Base-by-base conservation (phyloP, 2,113 vertebrate species). In the Tricholaema leucomelas region DNA sequence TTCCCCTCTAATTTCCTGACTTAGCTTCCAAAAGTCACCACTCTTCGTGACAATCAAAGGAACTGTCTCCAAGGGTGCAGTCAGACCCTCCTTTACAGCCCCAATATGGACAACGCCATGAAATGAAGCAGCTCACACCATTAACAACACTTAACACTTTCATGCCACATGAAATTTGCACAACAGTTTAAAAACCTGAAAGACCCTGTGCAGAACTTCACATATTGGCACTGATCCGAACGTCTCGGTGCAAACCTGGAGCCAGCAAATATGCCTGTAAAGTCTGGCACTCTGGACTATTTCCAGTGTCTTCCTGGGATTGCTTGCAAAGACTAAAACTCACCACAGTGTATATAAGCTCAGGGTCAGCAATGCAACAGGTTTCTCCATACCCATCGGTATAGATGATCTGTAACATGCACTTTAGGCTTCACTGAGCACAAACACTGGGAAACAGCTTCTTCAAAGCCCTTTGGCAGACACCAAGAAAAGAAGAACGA, bases 21-120 rank as follows among this genome's bases (percentile, higher is more conserved):
- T 38, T 50, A 46, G 14, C 16, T 76, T 74, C 70, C 65, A 36
- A 15, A n/a, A n/a, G 15, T 48, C 38, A 6, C 40, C 33, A 70
- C 31, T 31, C 36, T 8, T 21, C 59, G 36, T 0, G 0, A 48
- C 0, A 28, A 33, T 7, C 23, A 8, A n/a, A 76, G 52, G 17
- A 83, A 56, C 15, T 42, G 64, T 8, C 67, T 54, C 30, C 1
- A 3, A 23, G 28, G 6, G 8, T 4, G 1, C 5, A 31, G 52
- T 1, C 4, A 3, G 35, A 66, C 24, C 28, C 21, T 15, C 15
- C 58, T 58, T n/a, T 30, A 28, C 28, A 35, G n/a, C 1, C 24
- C 23, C 42, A 40, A 24, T 21, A 8, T 13, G 28, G 48, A 58
- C 17, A 73, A 1, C 0, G 3, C 19, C 35, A 66, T 4, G 4